Conservation (phyloP, 92 coral and sea anemone genomes). For the Porites rus region DNA sequence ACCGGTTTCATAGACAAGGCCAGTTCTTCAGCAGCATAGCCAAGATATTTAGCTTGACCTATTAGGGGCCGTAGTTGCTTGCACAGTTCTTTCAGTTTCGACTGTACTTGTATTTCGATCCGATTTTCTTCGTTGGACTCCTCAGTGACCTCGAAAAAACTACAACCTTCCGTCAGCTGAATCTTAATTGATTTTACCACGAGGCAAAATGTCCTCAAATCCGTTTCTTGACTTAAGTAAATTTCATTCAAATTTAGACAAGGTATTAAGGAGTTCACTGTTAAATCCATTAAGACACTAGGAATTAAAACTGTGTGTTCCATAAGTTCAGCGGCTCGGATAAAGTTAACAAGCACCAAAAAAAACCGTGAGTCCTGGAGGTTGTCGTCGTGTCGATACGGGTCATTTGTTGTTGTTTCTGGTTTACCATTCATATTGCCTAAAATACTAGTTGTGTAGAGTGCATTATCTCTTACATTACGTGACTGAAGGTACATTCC, state of each 20-base stretch:
- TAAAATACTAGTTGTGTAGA: no score
- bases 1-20: constrained; percentile 15
- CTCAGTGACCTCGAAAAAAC: constrained; percentile 10
- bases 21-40: constrained; percentile 36
- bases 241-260: neutral
- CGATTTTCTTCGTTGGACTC: constrained; percentile 14
- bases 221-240: constrained; percentile 16
- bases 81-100: constrained; percentile 18
- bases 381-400: neutral
- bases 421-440: no score
- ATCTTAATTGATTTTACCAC: constrained; percentile 13
- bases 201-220: constrained; percentile 27
- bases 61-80: constrained; percentile 8
- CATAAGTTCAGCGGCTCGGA: constrained; percentile 10
- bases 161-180: constrained; percentile 22
- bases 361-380: constrained; percentile 16
- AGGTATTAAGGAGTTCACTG: neutral
- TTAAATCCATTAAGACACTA: constrained; percentile 31
- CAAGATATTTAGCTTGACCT: constrained; percentile 23
- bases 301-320: constrained; percentile 33
- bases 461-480: no score
- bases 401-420: neutral
- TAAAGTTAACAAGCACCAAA: constrained; percentile 18
- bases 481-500: no score
- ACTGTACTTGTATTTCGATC: neutral